phyloP scores from a whole-genome alignment of 1,140 invertebrate genomes.

The Pectinophora gossypiella region DNA sequence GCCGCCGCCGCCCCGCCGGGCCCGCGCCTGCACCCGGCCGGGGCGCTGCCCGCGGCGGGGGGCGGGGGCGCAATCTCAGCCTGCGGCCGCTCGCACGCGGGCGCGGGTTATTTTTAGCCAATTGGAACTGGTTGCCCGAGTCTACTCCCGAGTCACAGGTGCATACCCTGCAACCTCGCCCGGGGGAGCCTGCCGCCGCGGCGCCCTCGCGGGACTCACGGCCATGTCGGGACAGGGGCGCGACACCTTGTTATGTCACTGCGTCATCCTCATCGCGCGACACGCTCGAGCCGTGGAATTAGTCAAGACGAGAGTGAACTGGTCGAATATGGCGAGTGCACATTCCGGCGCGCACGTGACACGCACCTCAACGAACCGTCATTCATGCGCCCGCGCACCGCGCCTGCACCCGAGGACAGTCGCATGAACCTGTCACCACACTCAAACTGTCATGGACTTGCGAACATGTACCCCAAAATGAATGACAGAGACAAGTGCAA shows the following conservation, averaged over 20 bases:
- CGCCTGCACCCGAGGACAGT: too few species aligned
- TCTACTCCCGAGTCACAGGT: conserved; percentile 34
- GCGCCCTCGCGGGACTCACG: too few species aligned
- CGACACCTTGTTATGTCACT: too few species aligned
- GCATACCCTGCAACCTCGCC: conserved; percentile 2
- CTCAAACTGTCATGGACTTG: too few species aligned
- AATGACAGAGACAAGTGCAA: too few species aligned
- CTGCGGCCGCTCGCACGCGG: conserved; percentile 9
- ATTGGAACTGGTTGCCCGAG: conserved; percentile 38
- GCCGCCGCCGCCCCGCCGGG: neutral
- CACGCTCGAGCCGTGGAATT: too few species aligned
- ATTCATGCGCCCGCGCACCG: neutral
- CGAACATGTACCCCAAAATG: too few species aligned
- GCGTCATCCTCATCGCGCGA: too few species aligned
- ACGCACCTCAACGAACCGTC: neutral
- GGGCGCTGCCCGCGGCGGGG: conserved; percentile 4
- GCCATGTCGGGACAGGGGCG: too few species aligned
- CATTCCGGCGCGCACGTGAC: neutral
- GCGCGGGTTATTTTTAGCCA: conserved; percentile 55
- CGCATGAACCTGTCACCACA: too few species aligned
- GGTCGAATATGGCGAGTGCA: neutral
- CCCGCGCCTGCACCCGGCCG: neutral
- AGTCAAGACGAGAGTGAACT: too few species aligned
- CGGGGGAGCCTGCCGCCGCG: neutral
- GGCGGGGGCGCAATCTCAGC: conserved; percentile 26